A percentile compares a stretch with the other conserved stretches of the same genome.
These are phyloP conservation scores for Diarsia rubi DNA, from an alignment of 2,888 invertebrate genomes.

Conservation along the genomic window DNA sequence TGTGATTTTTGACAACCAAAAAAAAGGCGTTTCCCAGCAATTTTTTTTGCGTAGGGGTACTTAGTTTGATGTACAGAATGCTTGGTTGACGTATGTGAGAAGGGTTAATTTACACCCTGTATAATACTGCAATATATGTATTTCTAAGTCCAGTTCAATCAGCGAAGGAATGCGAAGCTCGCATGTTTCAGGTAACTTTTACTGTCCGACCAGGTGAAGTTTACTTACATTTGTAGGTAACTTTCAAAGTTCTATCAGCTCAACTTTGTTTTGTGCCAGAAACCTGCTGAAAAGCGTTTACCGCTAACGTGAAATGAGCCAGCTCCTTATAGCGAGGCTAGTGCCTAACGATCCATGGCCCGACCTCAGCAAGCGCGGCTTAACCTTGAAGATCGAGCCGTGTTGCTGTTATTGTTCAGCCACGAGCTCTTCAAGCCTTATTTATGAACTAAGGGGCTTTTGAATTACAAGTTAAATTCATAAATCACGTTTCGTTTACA, in stretches of 20 bases:
- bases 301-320: background rate
- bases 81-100: too few species aligned
- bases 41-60: too few species aligned
- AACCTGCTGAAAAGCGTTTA: background rate
- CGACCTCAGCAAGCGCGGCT: background rate
- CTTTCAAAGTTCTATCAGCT: slow-evolving; percentile 4
- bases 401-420: background rate
- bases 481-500: background rate
- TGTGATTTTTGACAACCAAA: too few species aligned
- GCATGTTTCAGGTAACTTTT: slow-evolving; percentile 41
- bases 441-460: background rate
- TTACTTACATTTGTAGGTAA: slow-evolving; percentile 23
- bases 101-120: too few species aligned
- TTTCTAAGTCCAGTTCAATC: slow-evolving; percentile 42
- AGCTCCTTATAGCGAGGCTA: too few species aligned
- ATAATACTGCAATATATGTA: slow-evolving; percentile 27
- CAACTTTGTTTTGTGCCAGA: background rate
- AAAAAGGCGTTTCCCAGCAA: too few species aligned
- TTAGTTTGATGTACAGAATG: too few species aligned
- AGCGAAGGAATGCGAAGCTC: slow-evolving; percentile 48
- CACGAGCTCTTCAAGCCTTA: background rate
- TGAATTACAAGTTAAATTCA: slow-evolving; percentile 1
- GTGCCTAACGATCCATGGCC: too few species aligned
- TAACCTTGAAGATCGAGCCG: background rate
- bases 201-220: slow-evolving; percentile 20